These are phyloP conservation scores for Nannoperca obscura DNA, from an alignment of 2,797 vertebrate species.

Conservation along the genomic window DNA sequence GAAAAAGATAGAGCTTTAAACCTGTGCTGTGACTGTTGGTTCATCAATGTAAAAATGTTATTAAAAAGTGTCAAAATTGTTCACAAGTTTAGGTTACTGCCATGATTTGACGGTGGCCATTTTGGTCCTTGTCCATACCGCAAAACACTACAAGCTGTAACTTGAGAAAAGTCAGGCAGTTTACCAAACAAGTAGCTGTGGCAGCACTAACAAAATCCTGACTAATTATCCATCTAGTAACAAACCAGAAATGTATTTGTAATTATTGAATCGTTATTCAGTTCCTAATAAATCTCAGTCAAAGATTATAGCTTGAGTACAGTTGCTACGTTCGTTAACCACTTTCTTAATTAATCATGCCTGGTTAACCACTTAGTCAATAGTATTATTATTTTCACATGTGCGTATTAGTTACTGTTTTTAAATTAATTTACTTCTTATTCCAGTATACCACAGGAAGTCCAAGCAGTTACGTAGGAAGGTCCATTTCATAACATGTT, in stretches of 20 bases:
- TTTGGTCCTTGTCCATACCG: background rate
- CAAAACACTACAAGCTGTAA: conserved; percentile 11
- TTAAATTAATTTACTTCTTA: background rate
- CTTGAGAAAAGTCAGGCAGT: background rate
- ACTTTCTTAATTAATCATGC: background rate
- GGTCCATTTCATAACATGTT: background rate
- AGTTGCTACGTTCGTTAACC: too few species aligned
- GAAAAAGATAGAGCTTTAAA: background rate
- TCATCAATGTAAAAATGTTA: background rate
- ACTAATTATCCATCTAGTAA: background rate
- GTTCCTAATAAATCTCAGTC: background rate
- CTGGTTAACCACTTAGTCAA: background rate
- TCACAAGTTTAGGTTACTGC: background rate
- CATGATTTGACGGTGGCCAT: background rate
- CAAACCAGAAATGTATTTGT: background rate
- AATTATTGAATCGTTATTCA: background rate
- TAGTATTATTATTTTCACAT: too few species aligned
- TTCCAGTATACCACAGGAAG: background rate
- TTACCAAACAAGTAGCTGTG: conserved; percentile 4
- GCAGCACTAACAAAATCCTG: background rate
- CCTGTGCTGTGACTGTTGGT: background rate
- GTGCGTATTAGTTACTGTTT: too few species aligned
- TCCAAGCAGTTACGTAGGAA: background rate
- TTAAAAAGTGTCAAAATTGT: background rate
- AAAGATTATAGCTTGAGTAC: background rate